These are phyloP conservation scores for Pristionchus arcanus DNA, from an alignment of 2,888 invertebrate genomes.

Conservation along the genomic window DNA sequence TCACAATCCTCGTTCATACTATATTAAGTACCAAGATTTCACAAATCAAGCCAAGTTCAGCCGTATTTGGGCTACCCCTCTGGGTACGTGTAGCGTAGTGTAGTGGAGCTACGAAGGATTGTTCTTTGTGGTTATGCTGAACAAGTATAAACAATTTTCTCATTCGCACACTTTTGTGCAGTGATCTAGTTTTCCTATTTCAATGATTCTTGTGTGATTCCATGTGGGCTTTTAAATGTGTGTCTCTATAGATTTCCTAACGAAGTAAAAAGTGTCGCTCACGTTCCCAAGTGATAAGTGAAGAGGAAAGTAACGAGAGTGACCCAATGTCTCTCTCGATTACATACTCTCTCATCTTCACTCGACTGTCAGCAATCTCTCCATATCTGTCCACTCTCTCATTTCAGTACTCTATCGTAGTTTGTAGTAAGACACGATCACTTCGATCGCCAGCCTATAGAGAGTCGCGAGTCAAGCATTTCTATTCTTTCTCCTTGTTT, in stretches of 20 bases:
- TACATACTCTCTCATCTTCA: background rate
- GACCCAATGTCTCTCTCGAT: conserved; percentile 14
- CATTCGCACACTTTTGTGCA: background rate
- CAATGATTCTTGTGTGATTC: conserved; percentile 29
- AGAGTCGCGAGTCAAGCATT: background rate
- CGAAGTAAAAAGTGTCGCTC: conserved; percentile 26
- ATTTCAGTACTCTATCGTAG: conserved; percentile 42
- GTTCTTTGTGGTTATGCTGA: background rate
- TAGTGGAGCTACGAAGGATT: background rate
- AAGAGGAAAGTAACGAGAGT: conserved; percentile 31
- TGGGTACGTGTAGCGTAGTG: background rate
- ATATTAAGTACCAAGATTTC: too few relatives aligned
- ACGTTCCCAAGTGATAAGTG: conserved; percentile 28
- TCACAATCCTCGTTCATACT: too few relatives aligned
- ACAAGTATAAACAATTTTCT: background rate
- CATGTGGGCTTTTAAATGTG: background rate
- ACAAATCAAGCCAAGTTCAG: too few relatives aligned
- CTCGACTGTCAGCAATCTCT: conserved; percentile 5
- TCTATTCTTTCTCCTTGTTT: background rate
- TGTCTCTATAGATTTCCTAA: background rate
- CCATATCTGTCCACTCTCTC: conserved; percentile 21
- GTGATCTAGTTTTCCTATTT: conserved; percentile 7
- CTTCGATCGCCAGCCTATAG: conserved; percentile 1
- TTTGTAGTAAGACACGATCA: conserved; percentile 35
- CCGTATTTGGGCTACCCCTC: too few relatives aligned